Base-by-base conservation (phyloP, 1,140 invertebrate species). In the Lerema accius region DNA sequence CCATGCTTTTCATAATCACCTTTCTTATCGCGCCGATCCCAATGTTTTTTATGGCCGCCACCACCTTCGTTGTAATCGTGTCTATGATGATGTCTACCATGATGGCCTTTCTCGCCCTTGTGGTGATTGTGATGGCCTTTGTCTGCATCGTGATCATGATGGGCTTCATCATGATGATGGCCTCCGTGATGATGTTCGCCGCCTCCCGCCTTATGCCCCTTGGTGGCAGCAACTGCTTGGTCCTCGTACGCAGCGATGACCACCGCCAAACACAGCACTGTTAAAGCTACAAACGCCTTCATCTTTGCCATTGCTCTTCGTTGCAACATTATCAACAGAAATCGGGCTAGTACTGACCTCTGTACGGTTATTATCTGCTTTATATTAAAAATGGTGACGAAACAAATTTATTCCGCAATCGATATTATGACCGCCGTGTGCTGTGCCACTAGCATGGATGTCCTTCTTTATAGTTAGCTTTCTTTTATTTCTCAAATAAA, bases 181-280 rank as follows among this genome's bases (percentile, higher is more conserved):
- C 86, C 71, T 4, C 53, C 75, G 35, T 88, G 86, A 42, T 89
- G 86, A n/a, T 89, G 72, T 16, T 89, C 86, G 42, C 94, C 95
- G 37, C 94, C 93, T 63, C 94, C 93, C 66, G 93, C 93, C 32
- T 92, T 92, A 43, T 95, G 94, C 53, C 95, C 93, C 65, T 92
- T 92, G 55, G 92, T 92, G 0, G 94, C 95, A 58, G 84, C 86
- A 4, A 82, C 73, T 9, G 82, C 83, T 13, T 86, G 66, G 45
- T 89, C 86, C 32, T 82, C 78, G 13, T 78, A 72, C 14, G 48
- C 28, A 9, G 71, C 80, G 62, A 71, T 82, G 3, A 69, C 76
- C 37, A 75, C 82, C 78, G 68, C 83, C 23, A 87, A 79, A 74
- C 84, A 89, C 17, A 81, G 53, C 17, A 86, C 48, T 32, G 73